Base-by-base conservation (phyloP, 2,888 invertebrate genomes). In the Spilosoma lubricipeda region DNA sequence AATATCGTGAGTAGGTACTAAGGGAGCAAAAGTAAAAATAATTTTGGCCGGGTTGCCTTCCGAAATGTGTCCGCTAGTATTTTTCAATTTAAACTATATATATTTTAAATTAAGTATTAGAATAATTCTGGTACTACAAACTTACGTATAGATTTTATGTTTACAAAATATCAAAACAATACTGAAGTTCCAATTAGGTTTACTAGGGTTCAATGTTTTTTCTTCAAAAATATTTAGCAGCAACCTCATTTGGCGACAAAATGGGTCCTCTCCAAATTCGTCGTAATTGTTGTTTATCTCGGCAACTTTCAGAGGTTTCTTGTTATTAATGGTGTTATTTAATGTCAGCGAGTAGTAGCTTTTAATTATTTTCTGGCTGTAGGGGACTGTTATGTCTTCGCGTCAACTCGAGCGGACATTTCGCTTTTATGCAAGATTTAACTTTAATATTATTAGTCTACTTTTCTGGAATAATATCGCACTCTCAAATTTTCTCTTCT, bases 271-370 rank as follows among this genome's bases (percentile, higher is more conserved):
- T 80, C 85, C 82, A 88, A 91, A 91, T 89, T 92, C 87, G 83
- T 85, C 85, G 90, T 92, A 92, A 93, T 91, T 92, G 90, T 93
- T 93, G 90, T 93, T 94, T 93, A 93, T 93, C 91, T 93, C 88
- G 87, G 86, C 87, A 91, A 91, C 89, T 92, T 92, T 92, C 90
- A 87, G 91, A 89, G 91, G 90, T 89, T 91, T 89, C 91, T 86
- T 88, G 89, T 93, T 93, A 94, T 94, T 93, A 94, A 94, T 93
- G 93, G 90, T 92, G 90, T 93, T 93, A 90, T 93, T 91, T 92
- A 91, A 91, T 90, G 91, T 91, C 92, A 89, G 87, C 88, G 83
- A 91, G 86, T 89, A 89, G 89, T 91, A 91, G 90, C 90, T 91
- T 93, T 93, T 93, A 93, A 94, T 94, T 94, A 94, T 93, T 92